Evolutionary conservation across 1,140 invertebrate genomes (phyloP).

Genomic region (Cyrtorhinus lividipennis): DNA sequence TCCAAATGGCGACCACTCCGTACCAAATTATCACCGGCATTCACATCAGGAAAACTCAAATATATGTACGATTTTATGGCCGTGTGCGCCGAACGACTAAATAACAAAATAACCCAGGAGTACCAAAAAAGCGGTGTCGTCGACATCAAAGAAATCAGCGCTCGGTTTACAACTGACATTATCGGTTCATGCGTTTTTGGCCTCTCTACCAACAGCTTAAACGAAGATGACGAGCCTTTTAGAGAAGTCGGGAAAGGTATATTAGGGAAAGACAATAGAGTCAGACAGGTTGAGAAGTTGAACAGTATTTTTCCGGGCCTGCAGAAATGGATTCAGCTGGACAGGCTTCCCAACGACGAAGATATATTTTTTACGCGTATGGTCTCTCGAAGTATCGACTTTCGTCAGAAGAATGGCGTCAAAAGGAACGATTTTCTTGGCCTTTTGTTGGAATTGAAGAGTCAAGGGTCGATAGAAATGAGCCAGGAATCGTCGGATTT

Average conservation of each 20-base stretch:
- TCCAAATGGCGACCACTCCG: slow-evolving; percentile 30
- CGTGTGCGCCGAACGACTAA: slow-evolving; percentile 12
- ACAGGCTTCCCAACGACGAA: neutral
- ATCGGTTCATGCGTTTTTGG: slow-evolving; percentile 42
- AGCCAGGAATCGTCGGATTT: too few relatives aligned
- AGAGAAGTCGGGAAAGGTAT: slow-evolving; percentile 24
- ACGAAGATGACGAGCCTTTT: slow-evolving; percentile 38
- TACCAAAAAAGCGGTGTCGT: slow-evolving; percentile 14
- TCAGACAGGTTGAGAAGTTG: neutral
- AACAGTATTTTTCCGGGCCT: neutral
- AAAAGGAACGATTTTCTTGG: slow-evolving; percentile 37
- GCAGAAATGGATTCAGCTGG: neutral
- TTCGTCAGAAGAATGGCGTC: slow-evolving; percentile 32
- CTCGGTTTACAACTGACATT: slow-evolving; percentile 39
- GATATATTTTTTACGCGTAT: slow-evolving; percentile 32
- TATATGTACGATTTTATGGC: slow-evolving; percentile 25
- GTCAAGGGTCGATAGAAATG: slow-evolving; percentile 21
- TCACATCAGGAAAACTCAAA: slow-evolving; percentile 27
- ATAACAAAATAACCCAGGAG: slow-evolving; percentile 18
- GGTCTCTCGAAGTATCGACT: slow-evolving; percentile 31
- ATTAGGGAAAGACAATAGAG: slow-evolving; percentile 14
- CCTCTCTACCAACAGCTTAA: slow-evolving; percentile 39
- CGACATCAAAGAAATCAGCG: slow-evolving; percentile 32
- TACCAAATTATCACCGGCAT: slow-evolving; percentile 26
- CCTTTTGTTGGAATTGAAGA: slow-evolving; percentile 31